These are phyloP conservation scores for Salvator merianae DNA, from an alignment of 2,113 vertebrate genomes.

Conservation along the genomic window DNA sequence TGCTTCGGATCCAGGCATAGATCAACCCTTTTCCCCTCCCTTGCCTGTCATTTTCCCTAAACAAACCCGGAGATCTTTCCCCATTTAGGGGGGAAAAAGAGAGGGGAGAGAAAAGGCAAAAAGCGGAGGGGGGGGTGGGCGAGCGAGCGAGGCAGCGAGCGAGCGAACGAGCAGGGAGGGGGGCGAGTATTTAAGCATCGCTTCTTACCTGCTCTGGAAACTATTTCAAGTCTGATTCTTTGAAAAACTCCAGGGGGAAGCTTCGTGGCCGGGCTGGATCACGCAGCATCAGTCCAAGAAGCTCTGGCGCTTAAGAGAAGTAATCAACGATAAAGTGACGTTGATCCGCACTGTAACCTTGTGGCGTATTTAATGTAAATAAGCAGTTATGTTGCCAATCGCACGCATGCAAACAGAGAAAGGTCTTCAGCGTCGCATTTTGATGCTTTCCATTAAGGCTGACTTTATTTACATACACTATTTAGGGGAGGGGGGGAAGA, in stretches of 20 bases:
- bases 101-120: neutral
- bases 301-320: slow-evolving; percentile 92
- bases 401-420: slow-evolving; percentile 86
- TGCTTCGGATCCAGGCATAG: slow-evolving; percentile 75
- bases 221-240: slow-evolving; percentile 84
- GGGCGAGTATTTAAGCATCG: slow-evolving; percentile 67
- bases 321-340: slow-evolving; percentile 99
- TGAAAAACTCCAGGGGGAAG: slow-evolving; percentile 87
- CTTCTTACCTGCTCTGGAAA: slow-evolving; percentile 89
- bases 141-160: neutral
- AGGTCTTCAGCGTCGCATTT: slow-evolving; percentile 88
- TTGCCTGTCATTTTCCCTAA: slow-evolving; percentile 75
- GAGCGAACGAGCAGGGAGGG: slow-evolving; percentile 25
- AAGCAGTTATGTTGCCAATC: slow-evolving; percentile 98
- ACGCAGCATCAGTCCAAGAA: slow-evolving; percentile 84
- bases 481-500: slow-evolving; percentile 66
- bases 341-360: slow-evolving; percentile 99
- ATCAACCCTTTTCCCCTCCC: slow-evolving; percentile 64
- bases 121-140: neutral
- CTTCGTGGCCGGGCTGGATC: slow-evolving; percentile 83
- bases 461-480: slow-evolving; percentile 89
- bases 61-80: slow-evolving; percentile 44
- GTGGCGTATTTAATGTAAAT: slow-evolving; percentile 99
- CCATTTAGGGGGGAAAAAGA: neutral
- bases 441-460: slow-evolving; percentile 86